Evolutionary conservation across 2,113 vertebrate species (phyloP).

Genomic region (Corynorhinus townsendii): DNA sequence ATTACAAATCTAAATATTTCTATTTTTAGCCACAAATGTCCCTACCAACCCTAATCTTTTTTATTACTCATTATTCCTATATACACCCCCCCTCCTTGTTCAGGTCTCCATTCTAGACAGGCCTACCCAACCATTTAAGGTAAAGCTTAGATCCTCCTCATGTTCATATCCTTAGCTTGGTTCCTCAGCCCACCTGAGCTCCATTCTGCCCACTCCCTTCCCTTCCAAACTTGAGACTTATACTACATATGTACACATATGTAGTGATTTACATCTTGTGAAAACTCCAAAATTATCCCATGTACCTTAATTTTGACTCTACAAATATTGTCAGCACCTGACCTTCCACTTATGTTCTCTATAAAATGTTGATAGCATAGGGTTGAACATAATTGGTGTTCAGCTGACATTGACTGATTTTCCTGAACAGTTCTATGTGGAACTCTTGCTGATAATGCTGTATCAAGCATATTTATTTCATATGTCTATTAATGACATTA

Average conservation of each 20-base stretch:
- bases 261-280: neutral
- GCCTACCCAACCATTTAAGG: neutral
- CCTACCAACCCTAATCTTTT: neutral
- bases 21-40: neutral
- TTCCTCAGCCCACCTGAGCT: neutral
- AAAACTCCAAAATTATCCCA: neutral
- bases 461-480: neutral
- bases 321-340: neutral
- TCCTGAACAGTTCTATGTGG: neutral
- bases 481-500: neutral
- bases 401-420: neutral
- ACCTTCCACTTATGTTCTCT: neutral
- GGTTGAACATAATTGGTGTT: neutral
- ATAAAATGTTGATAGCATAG: neutral
- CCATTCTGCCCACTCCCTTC: neutral
- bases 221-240: neutral
- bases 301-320: neutral
- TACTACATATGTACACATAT: neutral
- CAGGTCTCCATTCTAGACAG: neutral
- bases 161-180: neutral
- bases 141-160: neutral
- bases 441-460: neutral
- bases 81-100: accelerated
- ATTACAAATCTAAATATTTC: neutral
- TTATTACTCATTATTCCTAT: neutral